Evolutionary conservation across 2,797 vertebrate species (phyloP), one percentile per base, ranked within the genome.

Genomic region (Tapera naevia): DNA sequence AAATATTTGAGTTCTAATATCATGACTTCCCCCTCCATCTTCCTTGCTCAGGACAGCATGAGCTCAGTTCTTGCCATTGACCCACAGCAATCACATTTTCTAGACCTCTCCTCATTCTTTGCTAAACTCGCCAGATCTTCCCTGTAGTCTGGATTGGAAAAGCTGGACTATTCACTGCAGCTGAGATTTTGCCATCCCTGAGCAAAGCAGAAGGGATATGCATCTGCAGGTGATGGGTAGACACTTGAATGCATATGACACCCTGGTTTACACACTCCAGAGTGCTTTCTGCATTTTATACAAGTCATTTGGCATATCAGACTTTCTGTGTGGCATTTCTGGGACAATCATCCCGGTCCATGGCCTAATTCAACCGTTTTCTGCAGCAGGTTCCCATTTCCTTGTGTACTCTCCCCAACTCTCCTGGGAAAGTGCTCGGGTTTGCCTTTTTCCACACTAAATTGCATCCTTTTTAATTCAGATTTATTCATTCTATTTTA

Each of bases 361-460:
- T 7, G 11, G 8, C 66, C 66, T 28, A 21, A 1, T 69, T 45
- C 66, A 65, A 7, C 35, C 46, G 18, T 56, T 71, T 46, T 30
- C 43, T 67, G 58, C 43, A 75, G 54, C 50, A 79, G 21, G 16
- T 5, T 84, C 22, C 11, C n/a, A 17, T 15, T 62, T 86, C 65
- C 50, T 61, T 54, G 17, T 30, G 28, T 0, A 0, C 3, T 74
- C 8, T 65, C 50, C 16, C 23, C 19, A 54, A 12, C 7, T 35
- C 17, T 22, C n/a, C 35, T 28, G 79, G 17, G 30, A 9, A 51
- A 48, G 13, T 30, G 7, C 8, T 33, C 48, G 17, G 7, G 1
- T 80, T 57, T 54, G 13, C 8, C 21, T 57, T 89, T 72, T 57
- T 9, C 33, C 22, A 4, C 16, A 3, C 32, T 57, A 28, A 58